A percentile compares a stretch with the other conserved stretches of the same genome.
Conservation (phyloP, 2,797 vertebrate species). For the Coendou prehensilis region DNA sequence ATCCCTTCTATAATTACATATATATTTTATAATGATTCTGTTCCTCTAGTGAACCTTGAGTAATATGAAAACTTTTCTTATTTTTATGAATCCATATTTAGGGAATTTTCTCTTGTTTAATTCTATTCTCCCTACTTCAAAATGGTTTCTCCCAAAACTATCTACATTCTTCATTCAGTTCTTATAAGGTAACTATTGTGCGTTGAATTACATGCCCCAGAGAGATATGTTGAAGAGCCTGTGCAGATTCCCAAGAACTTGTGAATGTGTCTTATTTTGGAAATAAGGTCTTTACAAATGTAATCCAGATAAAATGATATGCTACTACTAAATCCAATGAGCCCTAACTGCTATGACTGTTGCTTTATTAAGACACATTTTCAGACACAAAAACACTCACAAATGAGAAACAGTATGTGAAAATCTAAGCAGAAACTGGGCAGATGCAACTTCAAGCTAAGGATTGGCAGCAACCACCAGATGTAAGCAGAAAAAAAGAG, state of each 20-base stretch:
- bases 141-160: background rate
- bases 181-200: background rate
- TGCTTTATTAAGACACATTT: background rate
- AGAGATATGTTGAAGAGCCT: background rate
- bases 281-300: background rate
- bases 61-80: background rate
- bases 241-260: background rate
- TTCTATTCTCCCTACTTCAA: background rate
- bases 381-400: background rate
- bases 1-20: background rate
- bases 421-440: background rate
- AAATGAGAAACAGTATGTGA: background rate
- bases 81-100: background rate
- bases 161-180: background rate
- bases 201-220: background rate
- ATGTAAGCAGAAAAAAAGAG: background rate
- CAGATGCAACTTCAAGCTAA: background rate
- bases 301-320: background rate
- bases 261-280: background rate
- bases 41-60: background rate
- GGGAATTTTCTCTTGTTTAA: background rate
- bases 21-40: background rate
- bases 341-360: background rate
- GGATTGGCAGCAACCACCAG: background rate
- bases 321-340: background rate